Base-by-base conservation (phyloP, 2,888 invertebrate genomes). In the Sepioteuthis lessoniana region DNA sequence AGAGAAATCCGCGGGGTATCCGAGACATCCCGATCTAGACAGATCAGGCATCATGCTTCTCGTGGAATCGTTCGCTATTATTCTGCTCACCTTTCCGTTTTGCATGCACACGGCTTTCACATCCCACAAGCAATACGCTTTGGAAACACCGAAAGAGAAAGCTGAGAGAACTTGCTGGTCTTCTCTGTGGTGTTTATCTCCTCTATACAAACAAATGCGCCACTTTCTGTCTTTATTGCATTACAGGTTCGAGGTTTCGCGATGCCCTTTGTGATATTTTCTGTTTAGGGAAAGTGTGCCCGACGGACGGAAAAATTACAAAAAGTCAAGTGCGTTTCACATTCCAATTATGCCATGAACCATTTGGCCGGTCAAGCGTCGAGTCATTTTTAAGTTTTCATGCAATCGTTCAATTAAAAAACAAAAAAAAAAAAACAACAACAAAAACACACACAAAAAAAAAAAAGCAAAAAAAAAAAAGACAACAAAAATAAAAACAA, bases 221-320 rank as follows among this genome's bases (percentile, higher is more conserved):
- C 0, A 96, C 96, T 94, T 96, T 96, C 91, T 96, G 95, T 92
- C 95, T 96, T 37, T 96, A 96, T 93, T 96, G 96, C 93, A 91
- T 96, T 25, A 96, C 96, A 90, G 96, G 96, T 0, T 94, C 95
- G 19, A 94, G 96, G 21, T 96, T 96, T 94, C 94, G 96, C 8
- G 60, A 94, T 25, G 95, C 95, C 0, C 94, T 96, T 42, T 95
- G 94, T 38, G 94, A 94, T 8, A 93, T 95, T 21, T 94, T 93
- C 38, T 90, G 90, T 46, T 38, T n/a, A 19, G 92, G n/a, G 92
- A 47, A 37, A 31, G n/a, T 92, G 42, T 47, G 47, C 19, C 28
- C 92, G 92, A 31, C 46, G 92, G n/a, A 19, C 47, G 10, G 19
- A 92, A 42, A 92, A 92, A 42, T 1, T 92, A 19, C 42, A 92